Conservation (phyloP, 2,888 invertebrate species). For the Tiliacea citrago region DNA sequence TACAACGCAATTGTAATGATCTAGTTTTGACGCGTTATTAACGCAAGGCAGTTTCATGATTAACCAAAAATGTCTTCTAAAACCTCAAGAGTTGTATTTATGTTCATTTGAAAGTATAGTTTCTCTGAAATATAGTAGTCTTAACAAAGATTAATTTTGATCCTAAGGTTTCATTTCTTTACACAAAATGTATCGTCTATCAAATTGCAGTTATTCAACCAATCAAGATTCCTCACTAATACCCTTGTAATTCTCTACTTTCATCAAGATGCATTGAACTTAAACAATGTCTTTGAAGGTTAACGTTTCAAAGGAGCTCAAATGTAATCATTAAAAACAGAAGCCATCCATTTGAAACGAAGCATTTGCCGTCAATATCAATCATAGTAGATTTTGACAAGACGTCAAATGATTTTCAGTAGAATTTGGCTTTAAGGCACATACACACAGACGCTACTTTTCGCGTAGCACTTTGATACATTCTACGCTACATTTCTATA, state of each 20-base stretch:
- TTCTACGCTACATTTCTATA: background rate
- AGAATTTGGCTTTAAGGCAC: constrained; percentile 13
- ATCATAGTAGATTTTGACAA: constrained; percentile 59
- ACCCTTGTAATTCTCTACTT: constrained; percentile 41
- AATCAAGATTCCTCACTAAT: constrained; percentile 28
- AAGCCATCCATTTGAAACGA: constrained; percentile 50
- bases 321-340: constrained; percentile 61
- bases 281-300: constrained; percentile 47
- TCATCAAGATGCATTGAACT: constrained; percentile 56
- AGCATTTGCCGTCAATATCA: constrained; percentile 58
- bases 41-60: background rate
- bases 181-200: constrained; percentile 18
- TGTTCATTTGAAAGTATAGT: background rate
- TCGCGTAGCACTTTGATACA: too few relatives aligned
- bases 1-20: background rate
- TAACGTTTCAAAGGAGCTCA: constrained; percentile 50
- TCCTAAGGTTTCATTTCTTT: background rate
- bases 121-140: background rate
- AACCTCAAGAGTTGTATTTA: too few relatives aligned
- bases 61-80: too few relatives aligned
- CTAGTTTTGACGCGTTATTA: background rate
- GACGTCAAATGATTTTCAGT: constrained; percentile 57
- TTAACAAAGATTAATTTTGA: background rate
- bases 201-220: constrained; percentile 35
- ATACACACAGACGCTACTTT: background rate